Conservation (phyloP, 2,888 invertebrate genomes). For the Thelaira solivaga region DNA sequence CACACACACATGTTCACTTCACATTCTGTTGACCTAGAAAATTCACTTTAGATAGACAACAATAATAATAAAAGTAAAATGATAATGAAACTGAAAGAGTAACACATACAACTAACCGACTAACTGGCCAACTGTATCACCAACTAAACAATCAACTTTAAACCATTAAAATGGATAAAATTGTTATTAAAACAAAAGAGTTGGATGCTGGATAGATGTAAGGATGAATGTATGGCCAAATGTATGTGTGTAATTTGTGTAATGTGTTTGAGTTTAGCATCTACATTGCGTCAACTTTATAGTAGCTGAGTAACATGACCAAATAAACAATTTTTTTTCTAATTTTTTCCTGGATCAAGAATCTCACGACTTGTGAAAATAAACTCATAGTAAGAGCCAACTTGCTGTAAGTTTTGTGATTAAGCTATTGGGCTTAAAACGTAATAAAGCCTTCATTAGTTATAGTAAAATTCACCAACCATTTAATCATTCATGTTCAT, state of each 20-base stretch:
- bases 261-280: conserved; percentile 19
- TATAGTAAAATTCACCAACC: too few relatives aligned
- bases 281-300: conserved; percentile 3
- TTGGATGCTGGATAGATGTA: conserved; percentile 27
- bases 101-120: background rate
- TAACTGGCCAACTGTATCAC: background rate
- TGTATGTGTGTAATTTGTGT: conserved; percentile 8
- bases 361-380: background rate
- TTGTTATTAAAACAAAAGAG: conserved; percentile 28
- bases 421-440: too few relatives aligned
- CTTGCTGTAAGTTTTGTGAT: too few relatives aligned
- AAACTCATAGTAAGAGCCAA: too few relatives aligned
- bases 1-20: conserved; percentile 5
- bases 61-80: conserved; percentile 54
- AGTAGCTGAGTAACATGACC: conserved; percentile 7
- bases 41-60: conserved; percentile 55
- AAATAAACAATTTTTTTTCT: background rate
- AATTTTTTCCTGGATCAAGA: background rate
- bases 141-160: conserved; percentile 7
- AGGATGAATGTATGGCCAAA: conserved; percentile 2
- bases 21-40: conserved; percentile 58
- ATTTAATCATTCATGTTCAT: too few relatives aligned
- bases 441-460: too few relatives aligned
- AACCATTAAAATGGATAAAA: background rate
- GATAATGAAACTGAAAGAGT: conserved; percentile 44